phyloP scores from a whole-genome alignment of 2,113 vertebrate species.

The Coregonus clupeaformis region DNA sequence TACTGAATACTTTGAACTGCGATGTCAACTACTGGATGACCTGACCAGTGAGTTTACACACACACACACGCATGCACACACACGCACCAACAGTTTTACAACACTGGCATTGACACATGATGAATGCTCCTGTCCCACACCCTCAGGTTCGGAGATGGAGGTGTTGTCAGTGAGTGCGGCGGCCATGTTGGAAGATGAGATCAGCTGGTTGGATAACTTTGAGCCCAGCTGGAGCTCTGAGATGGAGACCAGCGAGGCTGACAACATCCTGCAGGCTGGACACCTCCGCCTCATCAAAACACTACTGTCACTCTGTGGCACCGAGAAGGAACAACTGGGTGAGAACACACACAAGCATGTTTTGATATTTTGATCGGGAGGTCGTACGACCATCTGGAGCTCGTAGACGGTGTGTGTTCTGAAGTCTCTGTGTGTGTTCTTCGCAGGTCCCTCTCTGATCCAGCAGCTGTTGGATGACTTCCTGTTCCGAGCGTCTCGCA shows the following conservation, averaged over 20 bases:
- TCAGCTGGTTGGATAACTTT: conserved; percentile 98
- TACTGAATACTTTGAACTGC: conserved; percentile 96
- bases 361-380: too few relatives aligned
- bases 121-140: too few relatives aligned
- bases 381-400: too few relatives aligned
- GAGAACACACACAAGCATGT: conserved; percentile 23
- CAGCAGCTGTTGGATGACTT: conserved; percentile 97
- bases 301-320: conserved; percentile 92
- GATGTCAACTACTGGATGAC: conserved; percentile 95
- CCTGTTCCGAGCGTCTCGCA: conserved; percentile 95
- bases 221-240: conserved; percentile 95
- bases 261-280: conserved; percentile 93
- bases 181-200: conserved; percentile 96
- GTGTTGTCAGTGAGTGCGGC: conserved; percentile 90
- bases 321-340: conserved; percentile 97
- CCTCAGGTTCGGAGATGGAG: conserved; percentile 93
- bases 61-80: too few relatives aligned
- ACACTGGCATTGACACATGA: too few relatives aligned
- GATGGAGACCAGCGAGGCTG: conserved; percentile 94
- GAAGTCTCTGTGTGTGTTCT: neutral
- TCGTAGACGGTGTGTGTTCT: too few relatives aligned
- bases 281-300: conserved; percentile 97
- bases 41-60: conserved; percentile 84
- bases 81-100: too few relatives aligned
- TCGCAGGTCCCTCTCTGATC: conserved; percentile 91